Evolutionary conservation across 2,797 vertebrate genomes (phyloP).

Genomic region (Danio aesculapii): DNA sequence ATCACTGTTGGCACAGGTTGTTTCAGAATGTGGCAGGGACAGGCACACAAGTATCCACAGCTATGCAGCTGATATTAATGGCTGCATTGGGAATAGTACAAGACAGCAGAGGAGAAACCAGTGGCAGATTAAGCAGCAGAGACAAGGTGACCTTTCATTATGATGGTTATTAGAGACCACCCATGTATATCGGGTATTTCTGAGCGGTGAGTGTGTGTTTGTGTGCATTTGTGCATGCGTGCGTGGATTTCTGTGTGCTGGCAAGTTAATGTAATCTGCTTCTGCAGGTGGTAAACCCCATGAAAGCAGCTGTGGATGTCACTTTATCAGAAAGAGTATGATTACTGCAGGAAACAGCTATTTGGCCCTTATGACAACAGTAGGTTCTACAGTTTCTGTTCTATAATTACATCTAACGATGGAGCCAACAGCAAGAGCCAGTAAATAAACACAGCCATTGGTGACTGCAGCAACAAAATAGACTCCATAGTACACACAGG

Average conservation of each 20-base stretch:
- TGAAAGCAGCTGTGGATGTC: slow-evolving; percentile 2
- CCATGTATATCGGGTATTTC: slow-evolving; percentile 24
- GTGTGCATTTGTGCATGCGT: not conserved
- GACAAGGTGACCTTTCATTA: slow-evolving; percentile 62
- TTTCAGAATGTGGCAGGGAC: slow-evolving; percentile 28
- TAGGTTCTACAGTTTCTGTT: slow-evolving; percentile 2
- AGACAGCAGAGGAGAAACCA: slow-evolving; percentile 19
- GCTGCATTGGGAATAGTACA: slow-evolving; percentile 21
- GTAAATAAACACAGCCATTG: not conserved
- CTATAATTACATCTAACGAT: not conserved
- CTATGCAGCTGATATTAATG: slow-evolving; percentile 33
- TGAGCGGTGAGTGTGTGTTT: slow-evolving; percentile 2
- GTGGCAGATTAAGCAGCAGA: slow-evolving; percentile 50
- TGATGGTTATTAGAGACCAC: slow-evolving; percentile 50
- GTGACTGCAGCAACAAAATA: not conserved
- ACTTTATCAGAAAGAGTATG: not conserved
- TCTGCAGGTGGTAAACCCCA: slow-evolving; percentile 11
- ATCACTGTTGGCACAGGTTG: slow-evolving; percentile 39
- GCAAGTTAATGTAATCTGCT: slow-evolving; percentile 3
- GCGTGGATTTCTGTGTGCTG: slow-evolving; percentile 16
- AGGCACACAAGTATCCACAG: slow-evolving; percentile 21
- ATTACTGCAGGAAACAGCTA: slow-evolving; percentile 7
- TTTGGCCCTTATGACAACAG: not conserved
- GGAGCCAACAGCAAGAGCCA: not conserved
- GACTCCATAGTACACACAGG: not conserved